Evolutionary conservation across 2,113 vertebrate genomes (phyloP).

Genomic region (Triplophysa tibetana): DNA sequence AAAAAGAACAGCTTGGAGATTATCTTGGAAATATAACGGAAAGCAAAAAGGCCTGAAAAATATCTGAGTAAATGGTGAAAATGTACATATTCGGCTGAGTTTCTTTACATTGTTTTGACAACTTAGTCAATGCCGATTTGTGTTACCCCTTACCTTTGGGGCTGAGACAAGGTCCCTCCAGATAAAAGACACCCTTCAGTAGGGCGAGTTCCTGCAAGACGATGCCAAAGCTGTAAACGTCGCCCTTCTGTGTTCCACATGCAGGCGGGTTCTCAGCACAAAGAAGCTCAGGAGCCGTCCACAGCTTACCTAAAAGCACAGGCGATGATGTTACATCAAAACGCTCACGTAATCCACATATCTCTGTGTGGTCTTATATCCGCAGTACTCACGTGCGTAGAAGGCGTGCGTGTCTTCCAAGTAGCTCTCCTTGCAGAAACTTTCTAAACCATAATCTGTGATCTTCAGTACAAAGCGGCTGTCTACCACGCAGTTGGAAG

Average conservation of each 20-base stretch:
- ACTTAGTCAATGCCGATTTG: not conserved
- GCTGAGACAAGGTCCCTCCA: conserved; percentile 78
- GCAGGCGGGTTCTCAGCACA: conserved; percentile 63
- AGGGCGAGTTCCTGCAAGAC: conserved; percentile 91
- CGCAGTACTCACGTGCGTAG: conserved; percentile 81
- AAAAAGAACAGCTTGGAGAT: too few species aligned
- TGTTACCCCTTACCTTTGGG: conserved; percentile 79
- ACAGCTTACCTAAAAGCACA: conserved; percentile 79
- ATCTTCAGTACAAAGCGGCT: conserved; percentile 94
- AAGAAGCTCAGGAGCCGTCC: conserved; percentile 87
- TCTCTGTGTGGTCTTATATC: not conserved
- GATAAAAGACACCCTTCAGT: conserved; percentile 81
- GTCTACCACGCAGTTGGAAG: conserved; percentile 93
- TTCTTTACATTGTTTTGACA: too few species aligned
- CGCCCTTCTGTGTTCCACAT: conserved; percentile 83
- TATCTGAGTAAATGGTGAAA: too few species aligned
- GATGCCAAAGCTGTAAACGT: conserved; percentile 89
- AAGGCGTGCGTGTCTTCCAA: conserved; percentile 76
- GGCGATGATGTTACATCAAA: not conserved
- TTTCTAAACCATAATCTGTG: conserved; percentile 87
- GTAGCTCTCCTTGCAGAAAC: conserved; percentile 68
- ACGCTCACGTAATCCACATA: not conserved
- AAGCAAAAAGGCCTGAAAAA: too few species aligned
- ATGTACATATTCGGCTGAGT: too few species aligned
- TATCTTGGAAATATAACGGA: too few species aligned